These are phyloP conservation scores for Paedocypris micromegethes DNA, from an alignment of 2,797 vertebrate species.

Conservation along the genomic window DNA sequence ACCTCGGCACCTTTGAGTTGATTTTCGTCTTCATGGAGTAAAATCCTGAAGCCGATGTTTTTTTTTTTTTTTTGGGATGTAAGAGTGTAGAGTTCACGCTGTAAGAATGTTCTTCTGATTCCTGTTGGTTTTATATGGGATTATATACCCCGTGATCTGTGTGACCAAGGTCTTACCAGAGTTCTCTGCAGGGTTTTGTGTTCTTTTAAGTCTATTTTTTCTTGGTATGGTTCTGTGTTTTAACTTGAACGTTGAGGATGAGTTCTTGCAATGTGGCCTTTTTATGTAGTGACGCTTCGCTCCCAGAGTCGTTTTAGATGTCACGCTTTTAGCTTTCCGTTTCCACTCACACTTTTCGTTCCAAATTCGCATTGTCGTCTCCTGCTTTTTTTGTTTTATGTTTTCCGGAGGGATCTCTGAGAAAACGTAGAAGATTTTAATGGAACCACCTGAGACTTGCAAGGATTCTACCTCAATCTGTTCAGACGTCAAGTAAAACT, in stretches of 20 bases:
- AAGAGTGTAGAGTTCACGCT: conserved; percentile 29
- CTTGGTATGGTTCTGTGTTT: conserved; percentile 50
- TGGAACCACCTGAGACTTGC: conserved; percentile 52
- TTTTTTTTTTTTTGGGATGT: conserved; percentile 49
- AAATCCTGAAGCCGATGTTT: conserved; percentile 57
- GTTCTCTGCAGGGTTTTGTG: conserved; percentile 42
- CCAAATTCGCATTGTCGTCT: not conserved
- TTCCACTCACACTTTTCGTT: conserved; percentile 30
- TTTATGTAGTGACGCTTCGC: conserved; percentile 56
- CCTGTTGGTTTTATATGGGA: conserved; percentile 61
- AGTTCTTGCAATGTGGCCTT: conserved; percentile 64
- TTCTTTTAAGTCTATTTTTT: conserved; percentile 1
- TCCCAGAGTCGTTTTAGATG: conserved; percentile 59
- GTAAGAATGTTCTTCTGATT: conserved; percentile 65
- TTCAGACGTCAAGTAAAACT: conserved; percentile 72
- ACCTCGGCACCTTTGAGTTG: conserved; percentile 61
- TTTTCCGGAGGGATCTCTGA: not conserved
- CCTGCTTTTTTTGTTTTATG: conserved; percentile 2
- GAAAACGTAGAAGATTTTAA: conserved; percentile 47
- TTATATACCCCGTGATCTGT: conserved; percentile 52
- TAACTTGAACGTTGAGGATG: conserved; percentile 66
- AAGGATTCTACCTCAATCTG: conserved; percentile 81
- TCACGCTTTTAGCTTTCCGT: conserved; percentile 39
- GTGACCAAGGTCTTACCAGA: conserved; percentile 55
- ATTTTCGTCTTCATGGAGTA: conserved; percentile 54